Evolutionary conservation across 92 coral and sea anemone species (phyloP).

Genomic region (Porites rus): DNA sequence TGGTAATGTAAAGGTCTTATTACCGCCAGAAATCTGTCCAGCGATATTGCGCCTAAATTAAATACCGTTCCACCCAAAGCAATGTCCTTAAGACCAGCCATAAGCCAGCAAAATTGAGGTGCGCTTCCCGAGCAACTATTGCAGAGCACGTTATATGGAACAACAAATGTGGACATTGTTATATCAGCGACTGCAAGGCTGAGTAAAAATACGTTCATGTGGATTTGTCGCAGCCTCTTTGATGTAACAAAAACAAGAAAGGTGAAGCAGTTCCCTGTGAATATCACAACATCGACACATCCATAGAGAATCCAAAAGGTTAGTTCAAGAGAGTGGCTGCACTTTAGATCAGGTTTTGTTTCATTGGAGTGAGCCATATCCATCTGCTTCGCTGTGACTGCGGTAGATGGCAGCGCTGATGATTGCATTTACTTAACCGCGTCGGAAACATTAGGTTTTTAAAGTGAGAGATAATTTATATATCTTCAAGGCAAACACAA

Average conservation of each 20-base stretch:
- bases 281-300: conserved; percentile 54
- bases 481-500: too few relatives aligned
- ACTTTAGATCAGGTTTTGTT: background rate
- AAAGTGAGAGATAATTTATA: too few relatives aligned
- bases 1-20: conserved; percentile 71
- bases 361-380: background rate
- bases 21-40: conserved; percentile 72
- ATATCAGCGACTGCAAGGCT: conserved; percentile 72
- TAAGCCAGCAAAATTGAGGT: conserved; percentile 49
- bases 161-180: conserved; percentile 55
- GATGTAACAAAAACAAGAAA: conserved; percentile 62
- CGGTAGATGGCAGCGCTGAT: background rate
- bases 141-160: conserved; percentile 75
- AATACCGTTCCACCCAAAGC: conserved; percentile 64
- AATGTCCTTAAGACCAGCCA: conserved; percentile 65
- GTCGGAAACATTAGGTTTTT: background rate
- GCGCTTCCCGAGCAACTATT: conserved; percentile 35
- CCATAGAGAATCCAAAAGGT: conserved; percentile 73
- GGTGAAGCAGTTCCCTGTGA: conserved; percentile 70
- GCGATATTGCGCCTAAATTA: conserved; percentile 71
- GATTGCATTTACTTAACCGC: background rate
- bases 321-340: conserved; percentile 33
- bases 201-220: conserved; percentile 76
- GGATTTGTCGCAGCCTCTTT: conserved; percentile 65
- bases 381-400: background rate